Evolutionary conservation across 2,113 vertebrate species (phyloP).

Genomic region (Aldabrachelys gigantea): DNA sequence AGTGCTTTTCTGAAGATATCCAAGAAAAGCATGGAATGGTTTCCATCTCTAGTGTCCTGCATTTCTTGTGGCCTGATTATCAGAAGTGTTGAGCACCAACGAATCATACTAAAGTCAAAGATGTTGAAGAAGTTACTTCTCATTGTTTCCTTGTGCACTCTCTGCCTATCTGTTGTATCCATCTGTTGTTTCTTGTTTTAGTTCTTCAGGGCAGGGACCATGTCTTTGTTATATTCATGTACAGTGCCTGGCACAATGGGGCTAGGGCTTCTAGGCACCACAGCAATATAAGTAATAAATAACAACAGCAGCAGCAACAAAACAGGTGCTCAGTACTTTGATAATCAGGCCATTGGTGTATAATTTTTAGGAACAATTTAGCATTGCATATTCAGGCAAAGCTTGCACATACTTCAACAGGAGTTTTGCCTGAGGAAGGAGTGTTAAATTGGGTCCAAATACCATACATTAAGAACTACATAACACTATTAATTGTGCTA

Average conservation of each 20-base stretch:
- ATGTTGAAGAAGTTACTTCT: background rate
- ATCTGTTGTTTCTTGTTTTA: background rate
- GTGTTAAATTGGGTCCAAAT: background rate
- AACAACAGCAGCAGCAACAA: background rate
- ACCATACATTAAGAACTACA: background rate
- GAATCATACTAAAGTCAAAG: background rate
- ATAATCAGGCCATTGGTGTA: background rate
- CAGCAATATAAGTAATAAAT: background rate
- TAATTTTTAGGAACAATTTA: background rate
- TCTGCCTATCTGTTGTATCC: background rate
- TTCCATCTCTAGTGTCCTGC: background rate
- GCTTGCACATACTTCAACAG: background rate
- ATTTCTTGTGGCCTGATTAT: background rate
- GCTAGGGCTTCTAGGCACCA: background rate
- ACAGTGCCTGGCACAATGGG: background rate
- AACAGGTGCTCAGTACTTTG: background rate
- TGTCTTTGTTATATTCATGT: background rate
- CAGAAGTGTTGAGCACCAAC: background rate
- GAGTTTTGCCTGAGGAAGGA: background rate
- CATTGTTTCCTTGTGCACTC: background rate
- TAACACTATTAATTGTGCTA: background rate
- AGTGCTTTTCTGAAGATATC: constrained; percentile 21
- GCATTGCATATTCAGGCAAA: background rate
- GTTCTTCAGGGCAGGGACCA: background rate
- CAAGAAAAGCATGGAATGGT: constrained; percentile 50